Conservation (phyloP, 1,140 invertebrate species). For the Camponotus floridanus region DNA sequence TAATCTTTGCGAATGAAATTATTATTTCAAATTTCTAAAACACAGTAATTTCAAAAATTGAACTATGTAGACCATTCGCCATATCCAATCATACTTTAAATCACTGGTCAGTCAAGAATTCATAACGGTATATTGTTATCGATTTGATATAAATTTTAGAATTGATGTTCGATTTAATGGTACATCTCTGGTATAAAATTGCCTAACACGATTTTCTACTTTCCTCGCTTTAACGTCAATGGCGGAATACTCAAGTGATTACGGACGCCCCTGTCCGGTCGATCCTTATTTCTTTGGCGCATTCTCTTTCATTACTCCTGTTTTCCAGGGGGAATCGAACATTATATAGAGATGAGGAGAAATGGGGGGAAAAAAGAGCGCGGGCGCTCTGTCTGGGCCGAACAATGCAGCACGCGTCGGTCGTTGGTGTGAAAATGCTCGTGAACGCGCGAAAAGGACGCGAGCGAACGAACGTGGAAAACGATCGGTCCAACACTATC, state of each 20-base stretch:
- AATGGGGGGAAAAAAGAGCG: background rate
- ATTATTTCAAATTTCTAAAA: background rate
- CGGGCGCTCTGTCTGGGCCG: constrained; percentile 21
- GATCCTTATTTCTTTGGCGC: background rate
- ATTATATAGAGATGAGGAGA: constrained; percentile 33
- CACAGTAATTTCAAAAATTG: background rate
- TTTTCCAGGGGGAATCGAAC: constrained; percentile 25
- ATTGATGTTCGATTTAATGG: background rate
- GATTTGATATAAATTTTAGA: background rate
- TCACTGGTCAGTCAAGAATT: background rate
- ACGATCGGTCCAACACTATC: constrained; percentile 51
- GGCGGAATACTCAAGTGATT: background rate
- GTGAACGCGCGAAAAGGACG: constrained; percentile 44
- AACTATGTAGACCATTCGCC: background rate
- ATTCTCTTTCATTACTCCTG: constrained; percentile 10
- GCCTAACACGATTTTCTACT: background rate
- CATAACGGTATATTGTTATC: background rate
- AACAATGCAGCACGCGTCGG: constrained; percentile 45
- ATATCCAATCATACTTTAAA: background rate
- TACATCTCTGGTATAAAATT: background rate
- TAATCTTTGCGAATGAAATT: background rate
- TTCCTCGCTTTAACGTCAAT: background rate
- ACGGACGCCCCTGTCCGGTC: background rate
- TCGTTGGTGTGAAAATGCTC: constrained; percentile 36
- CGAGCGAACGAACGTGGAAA: constrained; percentile 45